These are phyloP conservation scores for Uloborus plumipes DNA, from an alignment of 2,888 invertebrate genomes.

Conservation along the genomic window DNA sequence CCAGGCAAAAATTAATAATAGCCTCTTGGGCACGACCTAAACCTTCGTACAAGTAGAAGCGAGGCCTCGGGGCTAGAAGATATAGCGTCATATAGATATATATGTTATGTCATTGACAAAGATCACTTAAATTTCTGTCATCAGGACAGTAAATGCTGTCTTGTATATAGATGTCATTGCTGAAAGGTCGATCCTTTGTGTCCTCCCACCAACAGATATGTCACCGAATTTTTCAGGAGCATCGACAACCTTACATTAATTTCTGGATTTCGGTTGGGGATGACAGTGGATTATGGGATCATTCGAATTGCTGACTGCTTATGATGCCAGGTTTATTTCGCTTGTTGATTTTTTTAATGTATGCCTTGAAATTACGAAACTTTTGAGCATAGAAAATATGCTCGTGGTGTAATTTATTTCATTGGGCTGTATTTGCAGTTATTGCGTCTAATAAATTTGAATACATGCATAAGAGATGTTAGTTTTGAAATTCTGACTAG, in stretches of 20 bases:
- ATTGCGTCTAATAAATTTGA: too few relatives aligned
- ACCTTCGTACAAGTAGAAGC: constrained; percentile 27
- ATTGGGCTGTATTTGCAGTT: too few relatives aligned
- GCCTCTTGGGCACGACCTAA: constrained; percentile 41
- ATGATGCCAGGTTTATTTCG: too few relatives aligned
- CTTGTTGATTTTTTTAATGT: too few relatives aligned
- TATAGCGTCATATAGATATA: constrained; percentile 34
- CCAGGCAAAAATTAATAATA: constrained; percentile 57
- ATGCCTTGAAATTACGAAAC: too few relatives aligned
- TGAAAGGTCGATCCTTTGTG: background rate
- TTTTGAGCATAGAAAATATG: too few relatives aligned
- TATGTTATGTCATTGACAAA: constrained; percentile 48
- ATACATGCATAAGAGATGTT: too few relatives aligned
- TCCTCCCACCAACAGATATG: constrained; percentile 31
- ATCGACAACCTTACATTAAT: constrained; percentile 1
- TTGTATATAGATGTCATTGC: constrained; percentile 20
- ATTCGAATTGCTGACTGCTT: too few relatives aligned
- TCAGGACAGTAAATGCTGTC: constrained; percentile 31
- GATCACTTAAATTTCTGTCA: constrained; percentile 47
- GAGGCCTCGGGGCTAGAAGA: constrained; percentile 43
- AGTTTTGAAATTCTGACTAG: too few relatives aligned
- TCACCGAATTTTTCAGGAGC: constrained; percentile 35
- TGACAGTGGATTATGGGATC: too few relatives aligned
- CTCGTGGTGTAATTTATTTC: too few relatives aligned
- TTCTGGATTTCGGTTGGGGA: too few relatives aligned